A percentile compares a stretch with the other conserved stretches of the same genome.
These are phyloP conservation scores for Calliphora vicina DNA, from an alignment of 1,140 invertebrate genomes.

Conservation along the genomic window DNA sequence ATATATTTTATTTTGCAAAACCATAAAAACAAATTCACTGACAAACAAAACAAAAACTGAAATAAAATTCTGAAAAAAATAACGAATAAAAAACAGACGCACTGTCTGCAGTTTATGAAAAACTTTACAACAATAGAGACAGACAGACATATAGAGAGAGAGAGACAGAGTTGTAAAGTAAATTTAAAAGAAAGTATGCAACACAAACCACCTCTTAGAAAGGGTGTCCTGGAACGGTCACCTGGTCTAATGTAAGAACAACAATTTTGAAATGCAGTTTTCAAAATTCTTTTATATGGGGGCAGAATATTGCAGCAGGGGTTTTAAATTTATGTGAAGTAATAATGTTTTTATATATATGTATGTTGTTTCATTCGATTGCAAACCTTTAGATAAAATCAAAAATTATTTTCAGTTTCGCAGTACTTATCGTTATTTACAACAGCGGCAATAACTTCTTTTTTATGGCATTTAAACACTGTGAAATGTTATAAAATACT, in stretches of 20 bases:
- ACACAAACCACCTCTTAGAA: background rate
- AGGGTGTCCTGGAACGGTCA: background rate
- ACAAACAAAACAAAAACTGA: background rate
- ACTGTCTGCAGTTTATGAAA: background rate
- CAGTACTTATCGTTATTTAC: conserved; percentile 9
- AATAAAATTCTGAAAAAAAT: background rate
- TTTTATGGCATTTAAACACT: conserved; percentile 6
- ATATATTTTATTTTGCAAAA: background rate
- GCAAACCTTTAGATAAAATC: background rate
- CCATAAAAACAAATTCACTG: background rate
- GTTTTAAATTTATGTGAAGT: background rate
- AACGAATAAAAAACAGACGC: background rate
- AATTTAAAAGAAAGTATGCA: background rate
- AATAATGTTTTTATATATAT: background rate
- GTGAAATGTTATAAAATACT: background rate
- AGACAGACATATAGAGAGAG: background rate
- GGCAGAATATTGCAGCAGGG: background rate
- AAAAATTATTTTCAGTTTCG: background rate
- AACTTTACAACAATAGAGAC: background rate
- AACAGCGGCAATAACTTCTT: conserved; percentile 2
- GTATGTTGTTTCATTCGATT: background rate
- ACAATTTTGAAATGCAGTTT: background rate
- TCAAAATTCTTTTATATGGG: background rate
- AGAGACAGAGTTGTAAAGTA: background rate
- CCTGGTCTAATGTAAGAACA: background rate